Evolutionary conservation across 1,140 invertebrate species (phyloP), one percentile per base, ranked within the genome.

Genomic region (Nixonia krombeini): DNA sequence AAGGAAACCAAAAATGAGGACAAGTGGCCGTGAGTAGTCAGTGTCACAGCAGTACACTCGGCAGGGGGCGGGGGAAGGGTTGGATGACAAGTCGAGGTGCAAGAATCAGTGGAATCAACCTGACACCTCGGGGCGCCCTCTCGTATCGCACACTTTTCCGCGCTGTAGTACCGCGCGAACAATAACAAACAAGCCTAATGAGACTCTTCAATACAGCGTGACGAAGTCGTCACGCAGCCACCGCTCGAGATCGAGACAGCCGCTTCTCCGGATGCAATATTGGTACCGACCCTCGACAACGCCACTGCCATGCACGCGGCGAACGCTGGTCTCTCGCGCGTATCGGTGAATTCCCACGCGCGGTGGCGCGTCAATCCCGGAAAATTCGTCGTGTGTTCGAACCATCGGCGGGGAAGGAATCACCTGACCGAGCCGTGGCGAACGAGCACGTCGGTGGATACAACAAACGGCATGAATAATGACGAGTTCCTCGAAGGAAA

Each of bases 1-100:
- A 84, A 83, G 79, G 80, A 85, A 85, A 82, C 81, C 79, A 82
- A 84, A 85, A 85, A 85, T 81, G 74, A 56, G 82, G 74, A 80
- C 82, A 84, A 85, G 83, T 79, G 73, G 71, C 52, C 50, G 55
- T 63, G 56, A 74, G 71, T 66, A 67, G 61, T 66, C 49, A 52
- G 57, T 44, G 63, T 57, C 58, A 55, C 49, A 57, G 59, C 57
- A 33, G 63, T 25, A 35, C 61, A 57, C 37, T 47, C 41, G 47
- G 56, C 46, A 72, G 71, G 69, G 64, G 57, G n/a, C n/a, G n/a
- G n/a, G n/a, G n/a, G n/a, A n/a, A n/a, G n/a, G n/a, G n/a, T n/a
- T 70, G 62, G 73, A 74, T 73, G 74, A 74, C 59, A 67, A 71
- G 69, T 50, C 73, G 53, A 77, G 79, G 80, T 81, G 81, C 71